Evolutionary conservation across 2,888 invertebrate genomes (phyloP), one percentile per base, ranked within the genome.

Genomic region (Girardia tigrina): DNA sequence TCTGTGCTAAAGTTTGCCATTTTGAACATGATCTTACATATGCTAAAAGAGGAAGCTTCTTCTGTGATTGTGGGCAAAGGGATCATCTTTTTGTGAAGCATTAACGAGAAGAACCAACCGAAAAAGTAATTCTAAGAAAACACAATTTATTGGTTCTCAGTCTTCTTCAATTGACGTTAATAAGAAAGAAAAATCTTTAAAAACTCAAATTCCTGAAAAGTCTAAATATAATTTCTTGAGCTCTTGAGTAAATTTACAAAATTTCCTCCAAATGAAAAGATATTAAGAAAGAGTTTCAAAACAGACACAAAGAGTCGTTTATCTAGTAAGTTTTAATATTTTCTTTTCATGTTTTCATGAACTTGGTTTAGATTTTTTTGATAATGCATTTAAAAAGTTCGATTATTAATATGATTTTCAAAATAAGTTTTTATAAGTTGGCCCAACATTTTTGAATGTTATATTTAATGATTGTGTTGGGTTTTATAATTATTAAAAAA

Each of bases 21-120:
- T 89, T 91, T 79, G 92, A 91, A 0, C 97, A 97, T 82, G 97
- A 97, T 83, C 90, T 95, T 0, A 82, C 94, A 2, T 97, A 95
- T 82, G 93, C 95, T 74, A 98, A 98, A 84, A 94, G 91, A 83
- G 97, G 97, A 0, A 94, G 94, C 82, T 98, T 98, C 87, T 98
- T 98, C 87, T 98, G 98, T 82, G 97, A 97, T 84, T 98, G 98
- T 83, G 97, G 97, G 94, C 94, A 0, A 94, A 94, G 83, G 92
- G 93, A 72, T 83, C 83, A 77, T 80, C 80, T 36, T 80, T 78
- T 71, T 84, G 84, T 78, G 81, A 81, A 81, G 84, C 82, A 2
- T 42, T 78, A 42, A 28, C 23, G 16, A 73, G 73, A 29, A 28
- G 78, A 27, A 28, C 71, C 12, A 56, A 56, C n/a, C n/a, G n/a